Evolutionary conservation across 2,888 invertebrate species (phyloP), one percentile per base, ranked within the genome.

Genomic region (Steromphala cineraria): DNA sequence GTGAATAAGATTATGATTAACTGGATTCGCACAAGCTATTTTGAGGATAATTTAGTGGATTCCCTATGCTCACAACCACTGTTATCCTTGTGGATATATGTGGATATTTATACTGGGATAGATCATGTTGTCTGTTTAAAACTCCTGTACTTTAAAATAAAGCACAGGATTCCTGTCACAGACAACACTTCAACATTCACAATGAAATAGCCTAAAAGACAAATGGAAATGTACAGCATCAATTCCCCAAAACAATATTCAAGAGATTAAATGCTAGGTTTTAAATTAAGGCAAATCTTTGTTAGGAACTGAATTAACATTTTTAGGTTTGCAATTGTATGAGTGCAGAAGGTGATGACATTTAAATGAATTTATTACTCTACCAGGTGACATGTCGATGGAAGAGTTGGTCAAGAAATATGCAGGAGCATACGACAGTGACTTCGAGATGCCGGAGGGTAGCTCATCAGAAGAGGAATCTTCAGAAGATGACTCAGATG

Each of bases 341-440:
- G 36, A 36, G 36, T 36, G 36, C 2, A 4, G 36, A 4, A 36
- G 36, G 36, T 36, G 36, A 4, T 36, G 36, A 36, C 4, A 36
- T 36, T 4, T 36, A 36, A 4, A 36, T 46, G 13, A 46, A 46
- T 46, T 46, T 7, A 62, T n/a, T 36, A 52, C 19, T 88, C 91
- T 24, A 13, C 13, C 83, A 95, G 94, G 96, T 92, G 96, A 96
- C 92, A 95, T 97, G 95, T 95, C 96, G 78, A 95, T 98, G 79
- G 97, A 97, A 90, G 96, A 97, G 91, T 94, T 98, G 78, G 94
- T 96, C 88, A 95, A 95, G 53, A 97, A 96, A 91, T 98, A 97
- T 93, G 94, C 95, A 80, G 92, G 86, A 46, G 92, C 92, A 1
- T 92, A 92, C 84, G 89, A 91, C 75, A 89, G 89, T 86, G 91